Conservation (phyloP, 2,113 vertebrate species). For the Gobius niger region DNA sequence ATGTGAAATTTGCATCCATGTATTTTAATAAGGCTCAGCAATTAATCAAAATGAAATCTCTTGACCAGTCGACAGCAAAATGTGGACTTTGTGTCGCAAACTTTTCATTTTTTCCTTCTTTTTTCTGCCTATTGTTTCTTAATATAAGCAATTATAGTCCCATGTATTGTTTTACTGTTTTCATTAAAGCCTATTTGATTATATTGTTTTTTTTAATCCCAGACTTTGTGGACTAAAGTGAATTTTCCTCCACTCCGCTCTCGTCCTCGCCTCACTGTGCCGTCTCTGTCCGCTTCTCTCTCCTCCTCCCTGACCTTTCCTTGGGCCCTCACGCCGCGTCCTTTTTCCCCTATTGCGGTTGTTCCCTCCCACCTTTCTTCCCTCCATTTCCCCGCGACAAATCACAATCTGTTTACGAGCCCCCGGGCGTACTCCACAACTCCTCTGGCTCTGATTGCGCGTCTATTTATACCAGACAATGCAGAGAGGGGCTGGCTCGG, state of each 20-base stretch:
- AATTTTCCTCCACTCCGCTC: not conserved
- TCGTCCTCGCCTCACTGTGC: not conserved
- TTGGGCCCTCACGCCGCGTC: slow-evolving; percentile 11
- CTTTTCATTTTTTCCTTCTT: no score
- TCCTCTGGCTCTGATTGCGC: slow-evolving; percentile 63
- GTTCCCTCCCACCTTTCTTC: slow-evolving; percentile 41
- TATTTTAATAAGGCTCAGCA: no score
- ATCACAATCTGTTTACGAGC: slow-evolving; percentile 70
- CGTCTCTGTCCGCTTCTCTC: slow-evolving; percentile 11
- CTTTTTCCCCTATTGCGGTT: not conserved
- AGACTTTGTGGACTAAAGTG: no score
- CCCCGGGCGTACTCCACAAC: slow-evolving; percentile 61
- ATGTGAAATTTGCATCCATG: no score
- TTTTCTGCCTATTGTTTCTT: no score
- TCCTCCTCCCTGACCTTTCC: slow-evolving; percentile 3
- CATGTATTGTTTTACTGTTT: no score
- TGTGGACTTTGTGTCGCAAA: no score
- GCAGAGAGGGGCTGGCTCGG: slow-evolving; percentile 34
- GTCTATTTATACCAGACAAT: slow-evolving; percentile 72
- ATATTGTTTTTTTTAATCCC: no score
- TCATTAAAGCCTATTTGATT: no score
- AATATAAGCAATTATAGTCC: no score
- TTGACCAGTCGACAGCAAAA: no score
- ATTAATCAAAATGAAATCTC: no score
- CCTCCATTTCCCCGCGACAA: slow-evolving; percentile 54